Conservation (phyloP, 2,113 vertebrate genomes). For the Trematomus loennbergii region DNA sequence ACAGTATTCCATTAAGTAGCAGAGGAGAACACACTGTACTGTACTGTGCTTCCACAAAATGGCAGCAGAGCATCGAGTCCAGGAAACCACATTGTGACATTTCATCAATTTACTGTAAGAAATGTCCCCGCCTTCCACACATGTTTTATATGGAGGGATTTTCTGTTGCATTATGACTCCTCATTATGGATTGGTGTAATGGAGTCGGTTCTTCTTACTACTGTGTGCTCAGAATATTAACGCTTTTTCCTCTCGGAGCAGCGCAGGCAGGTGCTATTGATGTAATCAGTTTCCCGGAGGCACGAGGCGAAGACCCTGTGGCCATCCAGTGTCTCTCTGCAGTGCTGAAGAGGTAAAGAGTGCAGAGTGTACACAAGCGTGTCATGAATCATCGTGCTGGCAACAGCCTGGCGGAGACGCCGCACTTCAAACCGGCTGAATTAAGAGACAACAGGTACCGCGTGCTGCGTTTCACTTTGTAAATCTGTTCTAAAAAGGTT, state of each 20-base stretch:
- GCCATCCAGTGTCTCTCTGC: conserved; percentile 66
- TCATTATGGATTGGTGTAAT: conserved; percentile 73
- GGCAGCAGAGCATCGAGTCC: conserved; percentile 48
- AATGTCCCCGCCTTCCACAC: conserved; percentile 29
- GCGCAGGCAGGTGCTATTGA: conserved; percentile 77
- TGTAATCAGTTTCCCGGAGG: conserved; percentile 79
- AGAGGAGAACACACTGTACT: conserved; percentile 32
- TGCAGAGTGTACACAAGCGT: conserved; percentile 59
- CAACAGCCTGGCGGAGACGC: conserved; percentile 53
- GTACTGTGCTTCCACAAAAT: conserved; percentile 49
- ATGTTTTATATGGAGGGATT: conserved; percentile 25
- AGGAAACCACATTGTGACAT: conserved; percentile 36
- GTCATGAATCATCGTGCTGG: conserved; percentile 70
- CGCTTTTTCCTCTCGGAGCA: conserved; percentile 43
- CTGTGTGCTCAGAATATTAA: conserved; percentile 81
- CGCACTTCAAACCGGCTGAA: conserved; percentile 48
- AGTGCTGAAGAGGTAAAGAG: conserved; percentile 69
- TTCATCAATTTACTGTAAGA: conserved; percentile 40
- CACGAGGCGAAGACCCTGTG: conserved; percentile 65
- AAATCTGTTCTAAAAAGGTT: conserved; percentile 22
- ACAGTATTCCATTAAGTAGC: conserved; percentile 23
- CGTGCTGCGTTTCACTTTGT: neutral
- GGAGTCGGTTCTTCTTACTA: conserved; percentile 61
- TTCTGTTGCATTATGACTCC: conserved; percentile 45
- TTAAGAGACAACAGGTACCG: conserved; percentile 49